These are phyloP conservation scores for Ophonus ardosiacus DNA, from an alignment of 2,888 invertebrate genomes.

Conservation along the genomic window DNA sequence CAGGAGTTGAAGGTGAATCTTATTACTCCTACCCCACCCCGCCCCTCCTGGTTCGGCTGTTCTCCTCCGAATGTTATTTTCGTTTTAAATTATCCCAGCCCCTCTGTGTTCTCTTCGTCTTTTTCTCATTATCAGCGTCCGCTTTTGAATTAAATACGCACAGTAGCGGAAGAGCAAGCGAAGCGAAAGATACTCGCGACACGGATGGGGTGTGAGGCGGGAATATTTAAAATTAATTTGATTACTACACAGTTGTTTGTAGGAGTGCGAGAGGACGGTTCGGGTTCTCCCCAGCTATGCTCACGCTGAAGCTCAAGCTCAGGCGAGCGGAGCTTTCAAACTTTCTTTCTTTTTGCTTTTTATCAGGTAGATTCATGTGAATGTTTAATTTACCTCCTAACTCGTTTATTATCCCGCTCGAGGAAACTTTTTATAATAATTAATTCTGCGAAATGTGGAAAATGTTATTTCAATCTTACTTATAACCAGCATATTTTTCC, in stretches of 20 bases:
- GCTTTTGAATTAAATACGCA: slow-evolving; percentile 74
- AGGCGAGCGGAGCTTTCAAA: background rate
- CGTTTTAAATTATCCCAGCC: slow-evolving; percentile 63
- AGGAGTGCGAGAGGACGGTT: background rate
- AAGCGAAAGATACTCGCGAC: slow-evolving; percentile 70
- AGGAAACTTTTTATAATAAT: slow-evolving; percentile 32
- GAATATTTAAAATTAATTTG: slow-evolving; percentile 66
- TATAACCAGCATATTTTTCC: background rate
- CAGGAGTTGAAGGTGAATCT: slow-evolving; percentile 56
- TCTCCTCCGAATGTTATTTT: slow-evolving; percentile 63
- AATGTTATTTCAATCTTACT: slow-evolving; percentile 30
- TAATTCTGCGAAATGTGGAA: slow-evolving; percentile 35
- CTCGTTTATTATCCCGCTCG: slow-evolving; percentile 12
- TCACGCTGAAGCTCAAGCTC: background rate
- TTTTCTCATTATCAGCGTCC: slow-evolving; percentile 74
- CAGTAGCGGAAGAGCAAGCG: slow-evolving; percentile 75
- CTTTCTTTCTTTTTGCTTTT: slow-evolving; percentile 30
- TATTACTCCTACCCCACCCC: slow-evolving; percentile 14
- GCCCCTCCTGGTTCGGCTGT: background rate
- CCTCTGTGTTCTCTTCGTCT: slow-evolving; percentile 65
- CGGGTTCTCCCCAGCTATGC: slow-evolving; percentile 22
- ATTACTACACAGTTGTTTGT: slow-evolving; percentile 62
- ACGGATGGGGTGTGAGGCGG: slow-evolving; percentile 55
- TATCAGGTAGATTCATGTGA: slow-evolving; percentile 41
- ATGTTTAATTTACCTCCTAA: slow-evolving; percentile 43